These are phyloP conservation scores for Holothuria leucospilota DNA, from an alignment of 53 echinoderm and acorn worm genomes.

Conservation along the genomic window DNA sequence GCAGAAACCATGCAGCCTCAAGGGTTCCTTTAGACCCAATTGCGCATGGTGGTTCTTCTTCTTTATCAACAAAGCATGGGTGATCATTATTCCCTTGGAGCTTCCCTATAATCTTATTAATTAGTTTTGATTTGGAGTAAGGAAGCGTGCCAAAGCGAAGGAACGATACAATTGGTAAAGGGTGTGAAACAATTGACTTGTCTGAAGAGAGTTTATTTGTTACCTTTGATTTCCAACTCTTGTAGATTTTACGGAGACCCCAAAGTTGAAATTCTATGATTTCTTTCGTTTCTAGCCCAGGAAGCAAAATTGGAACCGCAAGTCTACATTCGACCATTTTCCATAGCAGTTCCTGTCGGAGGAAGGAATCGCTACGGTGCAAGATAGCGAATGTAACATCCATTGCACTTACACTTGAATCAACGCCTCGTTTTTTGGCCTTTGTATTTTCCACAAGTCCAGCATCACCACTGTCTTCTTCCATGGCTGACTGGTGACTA, in stretches of 20 bases:
- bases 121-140: slow-evolving; percentile 32
- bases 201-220: background rate
- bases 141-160: background rate
- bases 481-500: background rate
- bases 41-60: slow-evolving; percentile 24
- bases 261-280: slow-evolving; percentile 1
- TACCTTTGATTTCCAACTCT: background rate
- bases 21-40: slow-evolving; percentile 21
- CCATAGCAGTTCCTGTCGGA: slow-evolving; percentile 34
- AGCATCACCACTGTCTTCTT: too few relatives aligned
- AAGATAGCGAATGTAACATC: slow-evolving; percentile 21
- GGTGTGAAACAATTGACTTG: slow-evolving; percentile 21
- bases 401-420: slow-evolving; percentile 15
- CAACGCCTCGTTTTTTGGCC: background rate
- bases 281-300: background rate
- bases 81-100: slow-evolving; percentile 45
- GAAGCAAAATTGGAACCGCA: slow-evolving; percentile 35
- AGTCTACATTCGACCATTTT: slow-evolving; percentile 45
- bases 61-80: slow-evolving; percentile 22
- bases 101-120: slow-evolving; percentile 29
- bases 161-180: slow-evolving; percentile 35
- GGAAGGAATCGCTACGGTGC: slow-evolving; percentile 41
- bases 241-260: slow-evolving; percentile 48
- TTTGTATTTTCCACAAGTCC: background rate
- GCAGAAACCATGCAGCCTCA: slow-evolving; percentile 27